A percentile compares a stretch with the other conserved stretches of the same genome.
Conservation (phyloP, 2,888 invertebrate species). For the Ectobius pallidus region DNA sequence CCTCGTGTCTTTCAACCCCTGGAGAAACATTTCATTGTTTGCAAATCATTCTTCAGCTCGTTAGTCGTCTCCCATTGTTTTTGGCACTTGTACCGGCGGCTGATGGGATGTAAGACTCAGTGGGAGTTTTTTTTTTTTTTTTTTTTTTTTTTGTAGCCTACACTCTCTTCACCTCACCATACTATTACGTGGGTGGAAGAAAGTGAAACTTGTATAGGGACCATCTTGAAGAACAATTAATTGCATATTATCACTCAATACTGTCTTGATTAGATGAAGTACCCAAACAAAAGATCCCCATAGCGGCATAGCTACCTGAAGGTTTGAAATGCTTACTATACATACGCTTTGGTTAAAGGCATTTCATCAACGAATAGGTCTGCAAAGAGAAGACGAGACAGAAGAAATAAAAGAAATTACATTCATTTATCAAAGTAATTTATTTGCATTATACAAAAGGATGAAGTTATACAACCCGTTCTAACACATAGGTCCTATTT, state of each 20-base stretch:
- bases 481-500: too few species aligned
- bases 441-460: slow-evolving; percentile 12
- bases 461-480: background rate
- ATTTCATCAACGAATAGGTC: too few species aligned
- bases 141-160: too few species aligned
- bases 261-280: slow-evolving; percentile 27
- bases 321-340: background rate
- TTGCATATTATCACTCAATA: slow-evolving; percentile 22
- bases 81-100: slow-evolving; percentile 33
- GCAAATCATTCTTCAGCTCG: slow-evolving; percentile 37
- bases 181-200: slow-evolving; percentile 16
- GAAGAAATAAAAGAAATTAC: too few species aligned
- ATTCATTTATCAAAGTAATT: background rate
- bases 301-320: slow-evolving; percentile 17
- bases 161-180: background rate
- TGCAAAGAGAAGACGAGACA: too few species aligned
- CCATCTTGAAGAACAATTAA: slow-evolving; percentile 23
- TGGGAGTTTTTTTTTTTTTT: too few species aligned
- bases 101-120: slow-evolving; percentile 29
- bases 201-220: slow-evolving; percentile 2
- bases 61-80: slow-evolving; percentile 37
- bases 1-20: background rate
- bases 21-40: slow-evolving; percentile 34
- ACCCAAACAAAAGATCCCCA: slow-evolving; percentile 11
- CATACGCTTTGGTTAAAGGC: too few species aligned